phyloP scores from a whole-genome alignment of 2,888 invertebrate genomes.

The Leptinotarsa haldemani region DNA sequence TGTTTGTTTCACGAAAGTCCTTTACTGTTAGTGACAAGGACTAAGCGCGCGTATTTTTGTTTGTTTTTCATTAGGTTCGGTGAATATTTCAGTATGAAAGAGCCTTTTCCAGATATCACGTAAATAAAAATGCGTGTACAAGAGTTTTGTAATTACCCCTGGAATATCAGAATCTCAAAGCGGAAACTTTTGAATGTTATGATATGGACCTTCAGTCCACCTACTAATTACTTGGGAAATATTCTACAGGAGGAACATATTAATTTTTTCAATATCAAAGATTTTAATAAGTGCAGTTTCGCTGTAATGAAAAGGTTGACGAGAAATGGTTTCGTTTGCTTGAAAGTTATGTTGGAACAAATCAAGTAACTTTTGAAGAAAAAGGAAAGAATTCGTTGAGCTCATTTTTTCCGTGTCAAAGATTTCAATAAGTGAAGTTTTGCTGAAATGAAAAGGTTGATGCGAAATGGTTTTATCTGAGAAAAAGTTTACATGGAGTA shows the following conservation, averaged over 20 bases:
- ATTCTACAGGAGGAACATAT: not conserved
- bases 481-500: not conserved
- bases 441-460: not conserved
- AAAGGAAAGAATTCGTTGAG: not conserved
- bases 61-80: slow-evolving; percentile 28
- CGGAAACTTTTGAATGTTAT: slow-evolving; percentile 21
- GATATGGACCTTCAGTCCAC: slow-evolving; percentile 6
- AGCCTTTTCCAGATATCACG: slow-evolving; percentile 26
- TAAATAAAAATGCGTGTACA: slow-evolving; percentile 21
- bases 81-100: slow-evolving; percentile 20
- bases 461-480: not conserved
- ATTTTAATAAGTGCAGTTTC: slow-evolving; percentile 3
- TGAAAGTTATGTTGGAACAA: not conserved
- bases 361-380: not conserved
- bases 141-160: slow-evolving; percentile 20
- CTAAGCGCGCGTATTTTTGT: slow-evolving; percentile 24
- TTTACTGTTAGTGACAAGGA: slow-evolving; percentile 21
- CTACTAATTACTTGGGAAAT: slow-evolving; percentile 20
- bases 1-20: slow-evolving; percentile 11
- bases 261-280: slow-evolving; percentile 10
- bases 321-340: not conserved
- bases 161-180: slow-evolving; percentile 15
- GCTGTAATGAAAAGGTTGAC: not conserved
- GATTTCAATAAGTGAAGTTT: not conserved
- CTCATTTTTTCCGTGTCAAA: not conserved